Conservation (phyloP, 2,797 vertebrate species). For the Sebastes minor region DNA sequence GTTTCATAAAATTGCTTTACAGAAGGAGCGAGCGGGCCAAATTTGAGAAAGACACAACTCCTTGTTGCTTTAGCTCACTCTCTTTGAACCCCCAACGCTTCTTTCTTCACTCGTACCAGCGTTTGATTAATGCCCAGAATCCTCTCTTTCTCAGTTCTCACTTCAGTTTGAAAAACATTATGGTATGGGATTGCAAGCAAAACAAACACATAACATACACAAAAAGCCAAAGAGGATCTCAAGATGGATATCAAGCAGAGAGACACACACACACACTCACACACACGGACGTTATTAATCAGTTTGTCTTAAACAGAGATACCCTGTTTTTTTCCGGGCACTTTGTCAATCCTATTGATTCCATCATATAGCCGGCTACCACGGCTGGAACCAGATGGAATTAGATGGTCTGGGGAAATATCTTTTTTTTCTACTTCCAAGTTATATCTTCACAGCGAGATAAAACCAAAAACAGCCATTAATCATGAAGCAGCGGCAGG, state of each 20-base stretch:
- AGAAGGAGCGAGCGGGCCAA: slow-evolving; percentile 39
- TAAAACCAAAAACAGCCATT: slow-evolving; percentile 69
- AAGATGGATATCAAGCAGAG: neutral
- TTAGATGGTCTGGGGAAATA: slow-evolving; percentile 54
- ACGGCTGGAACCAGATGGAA: slow-evolving; percentile 47
- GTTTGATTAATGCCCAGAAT: slow-evolving; percentile 41
- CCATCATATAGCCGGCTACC: slow-evolving; percentile 36
- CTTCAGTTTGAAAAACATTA: slow-evolving; percentile 23
- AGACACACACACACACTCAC: neutral
- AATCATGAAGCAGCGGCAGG: slow-evolving; percentile 55
- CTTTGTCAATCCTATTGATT: slow-evolving; percentile 59
- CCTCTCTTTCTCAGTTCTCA: neutral
- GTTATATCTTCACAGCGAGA: slow-evolving; percentile 62
- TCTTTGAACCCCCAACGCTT: slow-evolving; percentile 21
- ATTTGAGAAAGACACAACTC: slow-evolving; percentile 41
- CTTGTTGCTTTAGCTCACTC: slow-evolving; percentile 24
- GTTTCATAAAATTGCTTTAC: slow-evolving; percentile 60
- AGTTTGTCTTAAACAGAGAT: slow-evolving; percentile 33
- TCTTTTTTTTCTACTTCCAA: slow-evolving; percentile 42
- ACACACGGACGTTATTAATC: slow-evolving; percentile 55
- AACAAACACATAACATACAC: slow-evolving; percentile 12
- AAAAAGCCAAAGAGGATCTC: slow-evolving; percentile 11
- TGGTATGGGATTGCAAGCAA: neutral
- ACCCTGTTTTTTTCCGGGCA: slow-evolving; percentile 12
- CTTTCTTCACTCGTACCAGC: neutral